These are phyloP conservation scores for Oreocharis arfaki DNA, from an alignment of 2,113 vertebrate species.

Conservation along the genomic window DNA sequence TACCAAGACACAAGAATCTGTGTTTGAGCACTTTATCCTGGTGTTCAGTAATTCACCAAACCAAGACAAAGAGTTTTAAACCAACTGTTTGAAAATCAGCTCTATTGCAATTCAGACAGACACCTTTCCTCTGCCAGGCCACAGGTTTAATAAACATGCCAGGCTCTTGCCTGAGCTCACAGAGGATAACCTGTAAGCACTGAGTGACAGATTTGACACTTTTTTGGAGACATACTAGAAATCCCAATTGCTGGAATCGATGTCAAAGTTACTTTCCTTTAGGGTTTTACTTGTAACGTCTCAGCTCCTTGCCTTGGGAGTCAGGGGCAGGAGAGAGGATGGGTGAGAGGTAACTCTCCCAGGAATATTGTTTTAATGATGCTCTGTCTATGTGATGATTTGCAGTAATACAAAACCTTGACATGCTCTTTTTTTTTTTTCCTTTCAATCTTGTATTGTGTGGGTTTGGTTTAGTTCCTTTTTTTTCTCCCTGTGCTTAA, in stretches of 20 bases:
- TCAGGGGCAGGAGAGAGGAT: neutral
- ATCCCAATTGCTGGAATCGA: neutral
- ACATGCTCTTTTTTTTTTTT: neutral
- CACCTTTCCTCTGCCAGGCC: neutral
- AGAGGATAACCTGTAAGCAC: constrained; percentile 37
- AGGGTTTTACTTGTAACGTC: neutral
- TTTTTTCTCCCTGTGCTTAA: neutral
- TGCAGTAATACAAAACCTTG: neutral
- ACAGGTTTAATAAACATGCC: neutral
- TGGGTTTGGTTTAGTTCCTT: neutral
- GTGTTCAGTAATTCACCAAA: constrained; percentile 32
- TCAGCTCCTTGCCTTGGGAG: neutral
- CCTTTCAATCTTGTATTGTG: neutral
- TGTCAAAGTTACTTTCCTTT: neutral
- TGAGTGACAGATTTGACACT: constrained; percentile 24
- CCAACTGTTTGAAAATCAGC: neutral
- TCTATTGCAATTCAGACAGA: constrained; percentile 4
- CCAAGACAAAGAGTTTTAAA: neutral
- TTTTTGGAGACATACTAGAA: constrained; percentile 24
- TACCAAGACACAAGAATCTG: neutral
- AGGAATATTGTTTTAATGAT: neutral
- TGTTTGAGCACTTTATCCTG: neutral
- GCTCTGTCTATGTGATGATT: neutral
- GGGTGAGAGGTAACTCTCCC: neutral
- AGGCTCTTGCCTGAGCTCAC: constrained; percentile 39